A percentile compares a stretch with the other conserved stretches of the same genome.
Conservation (phyloP, 2,888 invertebrate genomes). For the Amblyjoppa proteus region DNA sequence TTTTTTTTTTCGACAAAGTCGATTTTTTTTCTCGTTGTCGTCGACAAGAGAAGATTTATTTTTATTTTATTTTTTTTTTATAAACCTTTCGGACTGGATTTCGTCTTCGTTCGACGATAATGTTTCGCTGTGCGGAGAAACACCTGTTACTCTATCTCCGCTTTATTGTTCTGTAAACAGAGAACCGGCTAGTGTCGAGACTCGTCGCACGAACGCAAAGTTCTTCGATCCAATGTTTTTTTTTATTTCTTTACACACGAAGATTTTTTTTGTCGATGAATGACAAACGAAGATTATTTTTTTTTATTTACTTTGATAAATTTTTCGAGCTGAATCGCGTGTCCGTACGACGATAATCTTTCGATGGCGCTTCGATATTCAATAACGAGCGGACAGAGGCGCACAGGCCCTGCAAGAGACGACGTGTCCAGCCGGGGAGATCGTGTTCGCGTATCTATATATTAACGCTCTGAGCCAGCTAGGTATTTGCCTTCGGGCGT, state of each 20-base stretch:
- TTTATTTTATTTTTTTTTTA: background rate
- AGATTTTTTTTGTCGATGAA: background rate
- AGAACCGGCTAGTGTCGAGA: no score
- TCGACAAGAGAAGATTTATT: background rate
- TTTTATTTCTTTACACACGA: background rate
- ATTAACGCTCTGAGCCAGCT: conserved; percentile 60
- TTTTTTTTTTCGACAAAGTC: background rate
- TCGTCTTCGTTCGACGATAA: background rate
- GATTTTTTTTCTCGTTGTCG: no score
- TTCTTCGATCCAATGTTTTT: background rate
- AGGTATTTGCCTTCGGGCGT: conserved; percentile 70
- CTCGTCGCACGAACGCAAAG: background rate
- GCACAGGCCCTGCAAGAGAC: conserved; percentile 34
- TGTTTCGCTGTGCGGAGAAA: conserved; percentile 53
- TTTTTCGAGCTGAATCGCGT: background rate
- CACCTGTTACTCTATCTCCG: conserved; percentile 67
- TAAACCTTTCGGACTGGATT: background rate
- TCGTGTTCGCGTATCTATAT: conserved; percentile 54
- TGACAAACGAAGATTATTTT: background rate
- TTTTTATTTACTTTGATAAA: background rate
- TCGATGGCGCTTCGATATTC: conserved; percentile 40
- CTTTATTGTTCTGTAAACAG: conserved; percentile 1
- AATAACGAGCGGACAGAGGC: background rate
- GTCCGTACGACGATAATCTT: conserved; percentile 28
- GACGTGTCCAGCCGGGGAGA: conserved; percentile 64